Conservation (phyloP, 2,888 invertebrate genomes). For the Chrysina gloriosa region DNA sequence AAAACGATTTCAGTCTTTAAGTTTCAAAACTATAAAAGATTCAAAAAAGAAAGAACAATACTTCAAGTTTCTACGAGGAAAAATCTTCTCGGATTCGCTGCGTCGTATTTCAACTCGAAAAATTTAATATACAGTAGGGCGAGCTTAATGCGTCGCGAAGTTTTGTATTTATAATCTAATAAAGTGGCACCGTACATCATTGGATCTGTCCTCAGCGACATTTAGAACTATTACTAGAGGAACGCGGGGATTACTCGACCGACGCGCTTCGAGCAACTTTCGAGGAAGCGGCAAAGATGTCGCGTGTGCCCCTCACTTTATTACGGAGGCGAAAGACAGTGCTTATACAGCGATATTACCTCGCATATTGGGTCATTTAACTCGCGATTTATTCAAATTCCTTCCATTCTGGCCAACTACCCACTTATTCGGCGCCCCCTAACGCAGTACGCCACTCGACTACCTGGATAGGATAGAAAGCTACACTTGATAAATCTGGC, state of each 20-base stretch:
- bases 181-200: slow-evolving; percentile 54
- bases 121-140: slow-evolving; percentile 30
- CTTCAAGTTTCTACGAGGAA: too few relatives aligned
- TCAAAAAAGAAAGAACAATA: too few relatives aligned
- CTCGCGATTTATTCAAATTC: slow-evolving; percentile 54
- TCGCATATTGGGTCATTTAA: slow-evolving; percentile 55
- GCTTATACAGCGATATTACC: slow-evolving; percentile 54
- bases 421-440: too few relatives aligned
- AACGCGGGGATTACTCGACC: slow-evolving; percentile 50
- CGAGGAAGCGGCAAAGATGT: slow-evolving; percentile 10
- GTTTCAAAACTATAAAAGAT: too few relatives aligned
- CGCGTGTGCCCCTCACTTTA: slow-evolving; percentile 50
- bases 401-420: slow-evolving; percentile 32
- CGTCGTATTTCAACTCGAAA: slow-evolving; percentile 20
- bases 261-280: not conserved
- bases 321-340: slow-evolving; percentile 49
- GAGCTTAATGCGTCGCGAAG: slow-evolving; percentile 31
- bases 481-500: slow-evolving; percentile 41
- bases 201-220: slow-evolving; percentile 45
- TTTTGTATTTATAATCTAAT: slow-evolving; percentile 54
- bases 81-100: too few relatives aligned
- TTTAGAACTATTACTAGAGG: slow-evolving; percentile 51
- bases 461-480: slow-evolving; percentile 30
- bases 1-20: too few relatives aligned
- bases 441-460: too few relatives aligned